Base-by-base conservation (phyloP, 2,113 vertebrate genomes). In the Dicentrarchus labrax region DNA sequence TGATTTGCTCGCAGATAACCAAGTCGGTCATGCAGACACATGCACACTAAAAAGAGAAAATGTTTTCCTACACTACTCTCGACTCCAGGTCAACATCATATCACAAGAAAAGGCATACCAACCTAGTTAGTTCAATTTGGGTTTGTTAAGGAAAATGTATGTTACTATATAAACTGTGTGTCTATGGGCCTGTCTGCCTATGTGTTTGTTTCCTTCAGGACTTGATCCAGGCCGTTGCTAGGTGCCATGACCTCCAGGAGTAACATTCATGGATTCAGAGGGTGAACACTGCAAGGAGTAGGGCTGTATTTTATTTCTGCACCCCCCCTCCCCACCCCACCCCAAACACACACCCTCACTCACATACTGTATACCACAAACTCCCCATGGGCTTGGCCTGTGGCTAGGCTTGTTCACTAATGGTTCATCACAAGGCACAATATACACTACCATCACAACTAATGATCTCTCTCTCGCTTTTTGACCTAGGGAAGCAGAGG, bases 181-280 rank as follows among this genome's bases (percentile, higher is more conserved):
- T 82, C 62, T 64, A 36, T 76, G 62, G 65, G 30, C 51, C 61
- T 65, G 48, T 48, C 38, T 77, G 70, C 16, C 45, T 67, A 78
- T 81, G 69, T 68, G 83, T 43, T 82, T 79, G 75, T 93, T 93
- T 91, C 88, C 51, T 80, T 81, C 43, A 73, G 82, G 83, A 78
- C 75, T n/a, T 9, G 78, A 86, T 89, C 92, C 86, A 92, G 77
- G 80, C 89, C 71, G 92, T 92, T 93, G 90, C 92, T 89, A 91
- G 87, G 91, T 79, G 83, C 86, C 5, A 17, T 92, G 92, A 93
- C 90, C 91, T 94, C 92, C 72, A 90, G 83, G 60, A 90, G 85
- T 74, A 92, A 94, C 89, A 87, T 76, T 80, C 78, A 59, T 72
- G 67, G 76, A 88, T 69, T 77, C 88, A 86, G 82, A 91, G 83